These are phyloP conservation scores for Cryptocephalus primarius DNA, from an alignment of 2,888 invertebrate genomes.

Conservation along the genomic window DNA sequence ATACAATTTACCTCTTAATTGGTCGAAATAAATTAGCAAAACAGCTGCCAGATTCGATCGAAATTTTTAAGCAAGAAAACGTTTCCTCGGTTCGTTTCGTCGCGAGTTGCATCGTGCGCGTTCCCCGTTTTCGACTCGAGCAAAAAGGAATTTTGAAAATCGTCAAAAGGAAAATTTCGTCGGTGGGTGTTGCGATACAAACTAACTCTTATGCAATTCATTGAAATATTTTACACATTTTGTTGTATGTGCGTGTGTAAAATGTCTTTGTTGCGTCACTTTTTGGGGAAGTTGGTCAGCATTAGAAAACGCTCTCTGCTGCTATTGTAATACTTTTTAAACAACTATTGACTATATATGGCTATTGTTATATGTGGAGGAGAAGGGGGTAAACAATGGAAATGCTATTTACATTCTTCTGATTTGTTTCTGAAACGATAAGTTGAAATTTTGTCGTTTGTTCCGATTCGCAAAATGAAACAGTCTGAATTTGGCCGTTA, in stretches of 20 bases:
- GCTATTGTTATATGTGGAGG: conserved; percentile 20
- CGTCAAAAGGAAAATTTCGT: conserved; percentile 3
- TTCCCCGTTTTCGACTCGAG: too few relatives aligned
- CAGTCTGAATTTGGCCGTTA: neutral
- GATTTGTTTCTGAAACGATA: conserved; percentile 3
- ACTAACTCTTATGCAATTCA: conserved; percentile 19
- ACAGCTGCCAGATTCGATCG: too few relatives aligned
- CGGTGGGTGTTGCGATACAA: conserved; percentile 12
- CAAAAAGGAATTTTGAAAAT: too few relatives aligned
- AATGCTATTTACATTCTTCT: neutral
- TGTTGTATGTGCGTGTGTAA: conserved; percentile 14
- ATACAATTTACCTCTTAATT: too few relatives aligned
- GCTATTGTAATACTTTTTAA: conserved; percentile 32
- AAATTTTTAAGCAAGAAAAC: too few relatives aligned
- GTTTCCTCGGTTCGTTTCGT: too few relatives aligned
- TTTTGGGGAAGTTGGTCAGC: conserved; percentile 29
- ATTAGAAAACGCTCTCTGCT: conserved; percentile 12
- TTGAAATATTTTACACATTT: conserved; percentile 20
- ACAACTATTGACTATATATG: conserved; percentile 30
- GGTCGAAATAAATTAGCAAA: too few relatives aligned
- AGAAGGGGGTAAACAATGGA: neutral
- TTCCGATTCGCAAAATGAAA: neutral
- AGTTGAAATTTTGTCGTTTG: neutral
- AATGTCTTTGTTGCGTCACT: conserved; percentile 29
- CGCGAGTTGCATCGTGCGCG: too few relatives aligned